These are phyloP conservation scores for Tipula vernalis DNA, from an alignment of 2,888 invertebrate species.

Conservation along the genomic window DNA sequence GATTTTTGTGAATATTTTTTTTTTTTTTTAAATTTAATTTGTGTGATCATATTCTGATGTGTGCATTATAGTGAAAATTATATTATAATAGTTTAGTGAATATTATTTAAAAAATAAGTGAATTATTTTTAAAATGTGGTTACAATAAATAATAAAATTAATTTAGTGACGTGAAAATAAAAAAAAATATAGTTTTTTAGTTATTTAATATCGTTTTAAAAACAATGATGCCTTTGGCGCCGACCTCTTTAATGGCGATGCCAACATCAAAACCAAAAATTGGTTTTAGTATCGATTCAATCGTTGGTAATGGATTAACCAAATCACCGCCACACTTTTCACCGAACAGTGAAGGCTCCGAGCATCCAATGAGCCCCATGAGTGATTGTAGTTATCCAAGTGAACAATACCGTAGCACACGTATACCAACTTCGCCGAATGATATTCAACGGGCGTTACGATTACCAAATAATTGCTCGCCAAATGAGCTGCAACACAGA, in stretches of 20 bases:
- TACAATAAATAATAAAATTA: not conserved
- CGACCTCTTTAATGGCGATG: conserved; percentile 83
- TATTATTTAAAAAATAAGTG: not conserved
- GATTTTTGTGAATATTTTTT: not conserved
- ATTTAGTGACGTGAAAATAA: not conserved
- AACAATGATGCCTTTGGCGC: conserved; percentile 86
- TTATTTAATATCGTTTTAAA: not conserved
- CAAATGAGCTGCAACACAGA: conserved; percentile 13
- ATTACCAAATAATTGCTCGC: conserved; percentile 14
- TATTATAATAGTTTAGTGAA: not conserved
- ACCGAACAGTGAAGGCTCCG: conserved; percentile 17
- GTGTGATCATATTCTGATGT: not conserved
- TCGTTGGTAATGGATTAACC: conserved; percentile 58
- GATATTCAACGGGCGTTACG: conserved; percentile 13
- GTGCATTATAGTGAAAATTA: not conserved
- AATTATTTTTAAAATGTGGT: not conserved
- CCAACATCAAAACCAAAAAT: conserved; percentile 80
- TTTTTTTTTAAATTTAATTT: not conserved
- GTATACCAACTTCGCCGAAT: conserved; percentile 10
- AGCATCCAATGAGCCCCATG: conserved; percentile 16
- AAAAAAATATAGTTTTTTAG: not conserved
- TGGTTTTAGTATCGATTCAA: conserved; percentile 90
- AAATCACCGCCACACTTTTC: conserved; percentile 14
- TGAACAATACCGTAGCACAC: not conserved
- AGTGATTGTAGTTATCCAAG: conserved; percentile 16